Evolutionary conservation across 2,113 vertebrate species (phyloP), one percentile per base, ranked within the genome.

Genomic region (Phyllostomus discolor): DNA sequence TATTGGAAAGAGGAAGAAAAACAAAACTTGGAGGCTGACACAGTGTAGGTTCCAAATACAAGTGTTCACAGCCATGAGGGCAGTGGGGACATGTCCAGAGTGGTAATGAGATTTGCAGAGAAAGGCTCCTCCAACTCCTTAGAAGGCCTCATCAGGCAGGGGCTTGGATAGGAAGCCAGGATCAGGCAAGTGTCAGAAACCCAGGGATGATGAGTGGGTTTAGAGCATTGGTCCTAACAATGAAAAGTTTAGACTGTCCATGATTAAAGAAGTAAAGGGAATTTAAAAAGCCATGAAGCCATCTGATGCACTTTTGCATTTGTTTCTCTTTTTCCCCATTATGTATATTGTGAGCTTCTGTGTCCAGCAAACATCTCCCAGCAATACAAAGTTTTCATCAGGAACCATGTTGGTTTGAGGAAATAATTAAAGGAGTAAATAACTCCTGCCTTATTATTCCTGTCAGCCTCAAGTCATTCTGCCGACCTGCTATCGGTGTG

Each of bases 341-440:
- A 20, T 57, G 7, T 14, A n/a, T 5, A 10, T 15, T 10, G 31
- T 33, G 54, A 91, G 73, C 59, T 33, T 70, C 62, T 81, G 16
- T 64, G 80, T 64, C 43, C 6, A 0, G 48, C 22, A 66, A 52
- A 35, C 28, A 35, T 5, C 33, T 14, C 33, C 41, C 57, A 22
- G 5, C 8, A 26, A 38, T 7, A 64, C 12, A 64, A 38, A 1
- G 38, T n/a, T 46, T 72, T 46, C 72, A 64, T 52, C 20, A n/a
- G 66, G 19, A n/a, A 41, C 43, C 28, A 12, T 0, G 0, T 26
- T 50, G 22, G 59, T 69, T 50, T 64, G 92, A 92, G 93, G 90
- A 95, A 86, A 70, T 82, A 48, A 89, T 91, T 90, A 89, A 28
- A 38, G 66, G 59, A n/a, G 41, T 73, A 83, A 43, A 9, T 33